phyloP scores from a whole-genome alignment of 2,797 vertebrate genomes.

The Epinephelus awoara region DNA sequence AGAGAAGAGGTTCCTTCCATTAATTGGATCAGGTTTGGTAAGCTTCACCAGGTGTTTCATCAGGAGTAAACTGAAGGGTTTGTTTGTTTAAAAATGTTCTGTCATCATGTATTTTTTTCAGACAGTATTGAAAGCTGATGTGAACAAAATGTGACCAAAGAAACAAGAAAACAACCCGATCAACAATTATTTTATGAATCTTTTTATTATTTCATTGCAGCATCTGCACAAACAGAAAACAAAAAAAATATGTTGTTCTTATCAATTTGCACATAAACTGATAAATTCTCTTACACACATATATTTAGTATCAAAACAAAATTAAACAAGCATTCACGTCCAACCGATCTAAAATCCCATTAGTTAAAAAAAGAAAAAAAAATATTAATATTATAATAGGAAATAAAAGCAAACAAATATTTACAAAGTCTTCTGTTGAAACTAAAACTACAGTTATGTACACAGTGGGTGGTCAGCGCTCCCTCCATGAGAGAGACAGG shows the following conservation, averaged over 20 bases:
- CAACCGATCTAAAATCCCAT: constrained; percentile 76
- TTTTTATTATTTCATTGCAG: constrained; percentile 75
- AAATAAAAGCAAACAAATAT: constrained; percentile 80
- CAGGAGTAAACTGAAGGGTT: no score
- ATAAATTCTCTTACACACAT: constrained; percentile 64
- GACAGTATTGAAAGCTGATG: neutral
- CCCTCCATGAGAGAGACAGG: constrained; percentile 52
- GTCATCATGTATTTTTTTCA: no score
- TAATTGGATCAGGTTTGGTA: no score
- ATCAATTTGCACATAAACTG: constrained; percentile 66
- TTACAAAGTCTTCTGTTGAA: constrained; percentile 77
- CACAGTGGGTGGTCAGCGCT: constrained; percentile 67
- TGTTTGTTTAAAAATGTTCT: no score
- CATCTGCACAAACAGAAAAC: constrained; percentile 72
- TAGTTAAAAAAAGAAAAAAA: constrained; percentile 75
- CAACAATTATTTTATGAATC: constrained; percentile 45
- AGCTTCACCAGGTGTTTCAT: no score
- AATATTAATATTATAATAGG: constrained; percentile 72
- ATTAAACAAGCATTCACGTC: constrained; percentile 70
- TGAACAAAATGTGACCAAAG: neutral
- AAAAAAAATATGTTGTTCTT: constrained; percentile 74
- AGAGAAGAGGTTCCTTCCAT: no score
- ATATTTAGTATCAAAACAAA: constrained; percentile 73
- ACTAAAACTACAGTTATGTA: constrained; percentile 77
- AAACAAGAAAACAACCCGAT: neutral